phyloP scores from a whole-genome alignment of 2,113 vertebrate genomes.

The Anthoscopus minutus region DNA sequence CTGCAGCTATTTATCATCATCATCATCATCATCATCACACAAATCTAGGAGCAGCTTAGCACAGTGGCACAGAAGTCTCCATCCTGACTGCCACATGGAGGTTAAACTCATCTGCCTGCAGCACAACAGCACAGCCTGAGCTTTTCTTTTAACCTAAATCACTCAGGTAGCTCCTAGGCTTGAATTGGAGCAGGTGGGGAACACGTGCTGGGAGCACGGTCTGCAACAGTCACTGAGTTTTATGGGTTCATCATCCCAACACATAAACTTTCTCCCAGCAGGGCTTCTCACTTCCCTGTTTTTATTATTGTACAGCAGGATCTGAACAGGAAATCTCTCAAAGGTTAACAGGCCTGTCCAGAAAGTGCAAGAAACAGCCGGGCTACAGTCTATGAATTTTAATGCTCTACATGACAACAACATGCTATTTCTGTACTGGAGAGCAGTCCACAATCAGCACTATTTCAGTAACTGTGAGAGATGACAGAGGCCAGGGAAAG shows the following conservation, averaged over 20 bases:
- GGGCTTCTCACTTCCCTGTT: slow-evolving; percentile 1
- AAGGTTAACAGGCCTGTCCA: slow-evolving; percentile 56
- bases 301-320: slow-evolving; percentile 37
- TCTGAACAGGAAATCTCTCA: slow-evolving; percentile 7
- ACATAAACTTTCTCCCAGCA: neutral
- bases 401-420: slow-evolving; percentile 50
- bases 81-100: neutral
- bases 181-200: neutral
- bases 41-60: neutral
- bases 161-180: neutral
- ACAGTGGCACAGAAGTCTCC: neutral
- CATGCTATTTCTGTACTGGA: slow-evolving; percentile 50
- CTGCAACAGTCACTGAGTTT: neutral
- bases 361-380: slow-evolving; percentile 4
- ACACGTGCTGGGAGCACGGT: neutral
- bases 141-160: neutral
- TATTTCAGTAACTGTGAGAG: slow-evolving; percentile 26
- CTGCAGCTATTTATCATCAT: neutral
- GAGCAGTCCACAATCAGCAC: slow-evolving; percentile 21
- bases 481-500: slow-evolving; percentile 39
- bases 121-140: neutral
- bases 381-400: slow-evolving; percentile 56
- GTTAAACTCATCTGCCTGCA: neutral
- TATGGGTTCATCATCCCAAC: slow-evolving; percentile 18
- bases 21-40: neutral